Evolutionary conservation across 2,888 invertebrate species (phyloP).

Genomic region (Aspidiotus destructor): DNA sequence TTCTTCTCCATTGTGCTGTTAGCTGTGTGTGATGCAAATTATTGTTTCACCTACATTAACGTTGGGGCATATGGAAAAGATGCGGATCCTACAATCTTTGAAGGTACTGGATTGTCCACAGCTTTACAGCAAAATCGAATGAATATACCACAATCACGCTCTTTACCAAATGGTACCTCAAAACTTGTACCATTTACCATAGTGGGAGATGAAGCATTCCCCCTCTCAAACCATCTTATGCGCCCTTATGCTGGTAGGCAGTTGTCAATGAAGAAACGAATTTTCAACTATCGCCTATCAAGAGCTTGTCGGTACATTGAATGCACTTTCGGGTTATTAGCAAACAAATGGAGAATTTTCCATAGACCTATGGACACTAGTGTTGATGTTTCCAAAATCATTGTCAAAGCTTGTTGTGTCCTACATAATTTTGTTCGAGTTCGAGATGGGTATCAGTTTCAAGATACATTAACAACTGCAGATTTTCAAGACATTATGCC

Average conservation of each 20-base stretch:
- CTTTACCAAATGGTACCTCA: neutral
- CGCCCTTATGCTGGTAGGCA: conserved; percentile 36
- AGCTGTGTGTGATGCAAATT: conserved; percentile 31
- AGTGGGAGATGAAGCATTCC: conserved; percentile 35
- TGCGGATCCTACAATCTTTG: conserved; percentile 32
- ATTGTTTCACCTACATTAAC: conserved; percentile 27
- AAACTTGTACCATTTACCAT: conserved; percentile 21
- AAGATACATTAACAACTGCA: conserved; percentile 27
- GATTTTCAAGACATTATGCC: neutral
- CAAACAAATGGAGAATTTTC: conserved; percentile 38
- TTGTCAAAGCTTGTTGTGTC: conserved; percentile 39
- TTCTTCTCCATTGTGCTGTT: conserved; percentile 29
- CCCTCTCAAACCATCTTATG: conserved; percentile 35
- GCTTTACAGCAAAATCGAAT: neutral
- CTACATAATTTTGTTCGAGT: conserved; percentile 37
- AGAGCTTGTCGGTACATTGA: conserved; percentile 37
- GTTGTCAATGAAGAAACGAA: conserved; percentile 35
- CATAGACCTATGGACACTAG: conserved; percentile 39
- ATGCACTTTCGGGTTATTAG: conserved; percentile 37
- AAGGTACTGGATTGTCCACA: conserved; percentile 17
- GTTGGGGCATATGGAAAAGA: conserved; percentile 31
- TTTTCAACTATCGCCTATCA: conserved; percentile 38
- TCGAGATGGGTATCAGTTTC: conserved; percentile 35
- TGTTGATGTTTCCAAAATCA: conserved; percentile 37
- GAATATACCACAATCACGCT: conserved; percentile 6